Conservation (phyloP, 2,113 vertebrate genomes). For the Cinclus cinclus region DNA sequence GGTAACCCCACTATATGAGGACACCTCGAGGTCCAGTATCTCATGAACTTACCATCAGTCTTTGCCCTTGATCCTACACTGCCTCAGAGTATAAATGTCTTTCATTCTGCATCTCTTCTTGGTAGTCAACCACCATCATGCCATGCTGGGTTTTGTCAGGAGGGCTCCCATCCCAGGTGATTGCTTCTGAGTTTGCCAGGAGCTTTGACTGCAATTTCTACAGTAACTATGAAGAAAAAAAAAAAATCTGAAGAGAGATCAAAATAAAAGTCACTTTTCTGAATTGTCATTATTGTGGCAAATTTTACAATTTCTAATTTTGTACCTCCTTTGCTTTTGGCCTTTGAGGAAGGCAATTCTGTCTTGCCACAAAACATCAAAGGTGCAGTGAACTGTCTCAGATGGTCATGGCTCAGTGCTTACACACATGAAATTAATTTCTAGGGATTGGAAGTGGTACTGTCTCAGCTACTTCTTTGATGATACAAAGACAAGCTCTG, state of each 20-base stretch:
- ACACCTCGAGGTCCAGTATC: background rate
- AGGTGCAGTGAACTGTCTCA: background rate
- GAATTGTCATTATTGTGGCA: background rate
- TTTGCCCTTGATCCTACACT: background rate
- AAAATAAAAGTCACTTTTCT: background rate
- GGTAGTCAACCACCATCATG: background rate
- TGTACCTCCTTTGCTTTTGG: background rate
- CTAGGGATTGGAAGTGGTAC: background rate
- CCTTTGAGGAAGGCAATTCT: background rate
- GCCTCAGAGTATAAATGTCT: background rate
- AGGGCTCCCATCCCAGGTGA: background rate
- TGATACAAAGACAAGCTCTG: background rate
- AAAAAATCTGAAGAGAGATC: background rate
- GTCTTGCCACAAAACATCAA: background rate
- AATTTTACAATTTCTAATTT: background rate
- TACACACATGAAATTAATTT: background rate
- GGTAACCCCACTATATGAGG: background rate
- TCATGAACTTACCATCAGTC: background rate
- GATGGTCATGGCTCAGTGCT: background rate
- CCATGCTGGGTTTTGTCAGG: background rate
- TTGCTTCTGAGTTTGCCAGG: background rate
- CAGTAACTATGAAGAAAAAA: background rate
- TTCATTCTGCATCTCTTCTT: background rate
- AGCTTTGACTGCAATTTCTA: background rate
- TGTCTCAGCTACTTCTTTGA: background rate